Percentiles rank a stretch among this genome's conserved stretches.
phyloP scores from a whole-genome alignment of 2,113 vertebrate species.

The Clarias gariepinus region DNA sequence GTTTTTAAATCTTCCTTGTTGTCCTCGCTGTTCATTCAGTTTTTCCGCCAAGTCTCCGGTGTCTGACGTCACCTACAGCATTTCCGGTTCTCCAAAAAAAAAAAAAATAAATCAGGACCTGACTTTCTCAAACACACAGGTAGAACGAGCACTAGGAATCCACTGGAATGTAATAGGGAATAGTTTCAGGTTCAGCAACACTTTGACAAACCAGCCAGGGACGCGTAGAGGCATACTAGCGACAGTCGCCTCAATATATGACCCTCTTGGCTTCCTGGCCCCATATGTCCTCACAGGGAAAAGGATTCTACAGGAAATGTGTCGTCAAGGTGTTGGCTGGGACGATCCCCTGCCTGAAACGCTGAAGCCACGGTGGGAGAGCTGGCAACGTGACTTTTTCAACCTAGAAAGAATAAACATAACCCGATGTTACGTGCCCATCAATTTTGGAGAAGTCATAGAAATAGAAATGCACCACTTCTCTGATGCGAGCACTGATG shows the following conservation, averaged over 20 bases:
- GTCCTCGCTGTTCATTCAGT: no score
- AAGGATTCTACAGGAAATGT: conserved; percentile 24
- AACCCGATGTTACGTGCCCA: no score
- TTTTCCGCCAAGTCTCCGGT: no score
- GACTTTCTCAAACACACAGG: no score
- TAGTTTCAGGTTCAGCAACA: background rate
- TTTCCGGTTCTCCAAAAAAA: no score
- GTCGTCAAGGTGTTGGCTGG: background rate
- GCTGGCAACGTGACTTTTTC: background rate
- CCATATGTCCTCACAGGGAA: conserved; percentile 4
- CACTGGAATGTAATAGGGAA: no score
- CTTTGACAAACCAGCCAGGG: no score
- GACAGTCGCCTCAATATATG: conserved; percentile 23
- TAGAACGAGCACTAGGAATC: no score
- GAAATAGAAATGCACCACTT: conserved; percentile 24
- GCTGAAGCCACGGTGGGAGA: conserved; percentile 9
- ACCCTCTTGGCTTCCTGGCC: background rate
- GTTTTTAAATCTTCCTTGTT: no score
- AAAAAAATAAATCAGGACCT: no score
- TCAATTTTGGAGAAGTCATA: background rate
- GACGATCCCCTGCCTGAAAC: conserved; percentile 3
- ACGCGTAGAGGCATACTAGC: background rate
- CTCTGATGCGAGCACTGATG: conserved; percentile 6
- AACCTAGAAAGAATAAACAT: conserved; percentile 11
- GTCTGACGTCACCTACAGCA: no score